Percentiles rank a stretch among this genome's conserved stretches.
These are phyloP conservation scores for Samia ricini DNA, from an alignment of 1,140 invertebrate species.

Conservation along the genomic window DNA sequence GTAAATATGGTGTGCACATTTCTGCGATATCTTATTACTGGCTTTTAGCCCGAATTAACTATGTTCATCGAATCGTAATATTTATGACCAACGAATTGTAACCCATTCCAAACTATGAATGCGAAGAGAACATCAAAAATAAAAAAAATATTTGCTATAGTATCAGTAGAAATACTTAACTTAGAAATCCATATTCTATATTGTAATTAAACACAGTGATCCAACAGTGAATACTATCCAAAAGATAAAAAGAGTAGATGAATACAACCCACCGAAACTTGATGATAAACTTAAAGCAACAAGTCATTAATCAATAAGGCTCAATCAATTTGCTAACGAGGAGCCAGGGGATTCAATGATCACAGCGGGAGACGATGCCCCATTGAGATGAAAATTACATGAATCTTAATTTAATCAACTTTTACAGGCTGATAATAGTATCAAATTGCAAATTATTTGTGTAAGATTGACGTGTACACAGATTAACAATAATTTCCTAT, in stretches of 20 bases:
- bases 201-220: background rate
- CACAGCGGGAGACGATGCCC: conserved; percentile 14
- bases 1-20: background rate
- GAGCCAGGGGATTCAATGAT: conserved; percentile 16
- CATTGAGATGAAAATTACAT: background rate
- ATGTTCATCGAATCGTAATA: no score
- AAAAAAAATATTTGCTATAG: no score
- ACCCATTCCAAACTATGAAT: no score
- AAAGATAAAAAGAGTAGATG: background rate
- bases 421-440: background rate
- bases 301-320: background rate
- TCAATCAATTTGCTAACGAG: background rate
- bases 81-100: no score
- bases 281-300: background rate
- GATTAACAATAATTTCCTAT: no score
- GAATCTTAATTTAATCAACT: background rate
- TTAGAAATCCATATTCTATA: background rate
- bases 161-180: background rate
- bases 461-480: background rate
- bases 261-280: background rate
- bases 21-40: background rate
- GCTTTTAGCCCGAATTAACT: background rate
- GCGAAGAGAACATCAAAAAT: no score
- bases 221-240: conserved; percentile 8
- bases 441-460: background rate